These are phyloP conservation scores for Hylia prasina DNA, from an alignment of 2,113 vertebrate species.

Conservation along the genomic window DNA sequence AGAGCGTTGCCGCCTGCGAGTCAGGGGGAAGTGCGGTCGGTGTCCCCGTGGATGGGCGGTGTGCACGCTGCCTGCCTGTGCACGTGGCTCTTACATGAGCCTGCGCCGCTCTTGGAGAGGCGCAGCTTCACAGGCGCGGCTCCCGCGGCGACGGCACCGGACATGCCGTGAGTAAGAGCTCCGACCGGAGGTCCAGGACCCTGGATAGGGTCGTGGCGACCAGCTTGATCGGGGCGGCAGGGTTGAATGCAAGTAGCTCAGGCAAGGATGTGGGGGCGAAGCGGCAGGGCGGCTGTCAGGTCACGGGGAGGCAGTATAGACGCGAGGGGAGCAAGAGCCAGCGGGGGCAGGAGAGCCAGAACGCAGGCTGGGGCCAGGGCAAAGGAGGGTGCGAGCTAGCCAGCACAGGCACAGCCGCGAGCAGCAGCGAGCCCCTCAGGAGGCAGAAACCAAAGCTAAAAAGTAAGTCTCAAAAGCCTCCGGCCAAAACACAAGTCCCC, in stretches of 20 bases:
- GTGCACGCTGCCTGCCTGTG: background rate
- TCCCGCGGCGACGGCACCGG: accelerated
- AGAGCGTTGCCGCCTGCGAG: background rate
- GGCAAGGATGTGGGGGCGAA: accelerated
- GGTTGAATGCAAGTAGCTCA: too few species aligned
- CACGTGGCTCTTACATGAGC: background rate
- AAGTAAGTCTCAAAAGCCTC: background rate
- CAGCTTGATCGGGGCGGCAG: background rate
- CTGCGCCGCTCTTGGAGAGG: too few species aligned
- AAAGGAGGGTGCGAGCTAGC: background rate
- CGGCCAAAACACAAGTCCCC: accelerated
- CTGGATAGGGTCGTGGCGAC: background rate
- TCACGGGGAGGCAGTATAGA: background rate
- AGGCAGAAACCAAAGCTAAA: background rate
- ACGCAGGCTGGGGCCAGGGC: background rate
- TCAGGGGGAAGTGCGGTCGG: too few species aligned
- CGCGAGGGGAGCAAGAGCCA: background rate
- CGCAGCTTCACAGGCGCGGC: too few species aligned
- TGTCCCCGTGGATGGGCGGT: background rate
- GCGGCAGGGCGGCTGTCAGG: background rate
- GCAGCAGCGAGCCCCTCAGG: background rate
- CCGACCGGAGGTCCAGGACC: too few species aligned
- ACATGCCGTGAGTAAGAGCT: accelerated
- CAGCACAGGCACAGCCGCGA: background rate
- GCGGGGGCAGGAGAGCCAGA: background rate